phyloP scores from a whole-genome alignment of 30 jellyfish, hydroid and myxozoan species.

The Aurelia sp. region DNA sequence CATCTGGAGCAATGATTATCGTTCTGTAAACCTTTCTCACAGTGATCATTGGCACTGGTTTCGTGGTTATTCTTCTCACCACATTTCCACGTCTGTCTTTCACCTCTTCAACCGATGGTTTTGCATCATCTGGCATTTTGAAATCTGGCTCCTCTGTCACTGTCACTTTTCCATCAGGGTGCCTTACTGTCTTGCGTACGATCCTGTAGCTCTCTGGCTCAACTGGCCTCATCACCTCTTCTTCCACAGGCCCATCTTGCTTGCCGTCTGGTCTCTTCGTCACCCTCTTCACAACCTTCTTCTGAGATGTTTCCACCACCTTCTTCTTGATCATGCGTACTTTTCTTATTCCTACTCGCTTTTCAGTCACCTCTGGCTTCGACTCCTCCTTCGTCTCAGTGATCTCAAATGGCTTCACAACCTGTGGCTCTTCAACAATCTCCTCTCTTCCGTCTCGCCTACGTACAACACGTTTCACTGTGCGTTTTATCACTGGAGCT shows the following conservation, averaged over 20 bases:
- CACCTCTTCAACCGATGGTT: slow-evolving; percentile 37
- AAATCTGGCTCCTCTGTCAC: slow-evolving; percentile 76
- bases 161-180: slow-evolving; percentile 70
- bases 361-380: no score
- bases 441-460: slow-evolving; percentile 78
- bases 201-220: slow-evolving; percentile 68
- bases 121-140: slow-evolving; percentile 64
- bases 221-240: slow-evolving; percentile 3
- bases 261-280: no score
- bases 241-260: no score
- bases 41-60: slow-evolving; percentile 58
- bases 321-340: no score
- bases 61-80: slow-evolving; percentile 49
- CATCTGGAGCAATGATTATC: slow-evolving; percentile 47
- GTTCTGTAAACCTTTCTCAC: slow-evolving; percentile 61
- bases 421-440: slow-evolving; percentile 69
- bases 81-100: slow-evolving; percentile 57
- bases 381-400: no score
- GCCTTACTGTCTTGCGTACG: slow-evolving; percentile 63
- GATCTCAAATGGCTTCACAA: slow-evolving; percentile 39
- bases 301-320: no score
- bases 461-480: slow-evolving; percentile 45
- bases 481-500: no score
- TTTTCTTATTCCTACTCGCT: no score
- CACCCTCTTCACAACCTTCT: no score